phyloP scores from a whole-genome alignment of 64 coral and sea anemone genomes.

The Pachyseris speciosa region DNA sequence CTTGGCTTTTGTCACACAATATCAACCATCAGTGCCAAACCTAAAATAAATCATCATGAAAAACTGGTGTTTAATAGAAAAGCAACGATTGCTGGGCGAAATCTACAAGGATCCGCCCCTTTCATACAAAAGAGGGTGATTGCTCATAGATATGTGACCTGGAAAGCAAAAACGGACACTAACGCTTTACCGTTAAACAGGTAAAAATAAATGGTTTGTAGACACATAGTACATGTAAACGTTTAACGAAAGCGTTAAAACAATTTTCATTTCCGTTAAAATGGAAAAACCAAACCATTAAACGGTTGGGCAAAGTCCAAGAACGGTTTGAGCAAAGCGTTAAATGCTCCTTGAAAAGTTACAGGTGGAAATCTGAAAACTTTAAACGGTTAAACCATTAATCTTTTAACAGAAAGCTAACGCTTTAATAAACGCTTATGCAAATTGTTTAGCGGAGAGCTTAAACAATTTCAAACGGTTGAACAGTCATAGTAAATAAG shows the following conservation, averaged over 20 bases:
- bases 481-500: no score
- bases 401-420: neutral
- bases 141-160: no score
- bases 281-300: neutral
- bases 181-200: neutral
- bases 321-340: neutral
- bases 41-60: no score
- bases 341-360: neutral
- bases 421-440: no score
- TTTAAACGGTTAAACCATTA: neutral
- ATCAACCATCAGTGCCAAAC: no score
- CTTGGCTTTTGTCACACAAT: no score
- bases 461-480: no score
- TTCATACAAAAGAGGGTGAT: no score
- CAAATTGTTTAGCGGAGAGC: no score
- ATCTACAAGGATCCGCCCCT: no score
- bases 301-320: neutral
- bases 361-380: neutral
- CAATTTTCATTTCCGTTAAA: neutral
- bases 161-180: neutral
- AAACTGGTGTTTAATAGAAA: no score
- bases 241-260: neutral
- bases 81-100: no score
- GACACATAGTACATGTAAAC: neutral
- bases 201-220: neutral